Conservation (phyloP, 2,797 vertebrate species). For the Mus minutoides region DNA sequence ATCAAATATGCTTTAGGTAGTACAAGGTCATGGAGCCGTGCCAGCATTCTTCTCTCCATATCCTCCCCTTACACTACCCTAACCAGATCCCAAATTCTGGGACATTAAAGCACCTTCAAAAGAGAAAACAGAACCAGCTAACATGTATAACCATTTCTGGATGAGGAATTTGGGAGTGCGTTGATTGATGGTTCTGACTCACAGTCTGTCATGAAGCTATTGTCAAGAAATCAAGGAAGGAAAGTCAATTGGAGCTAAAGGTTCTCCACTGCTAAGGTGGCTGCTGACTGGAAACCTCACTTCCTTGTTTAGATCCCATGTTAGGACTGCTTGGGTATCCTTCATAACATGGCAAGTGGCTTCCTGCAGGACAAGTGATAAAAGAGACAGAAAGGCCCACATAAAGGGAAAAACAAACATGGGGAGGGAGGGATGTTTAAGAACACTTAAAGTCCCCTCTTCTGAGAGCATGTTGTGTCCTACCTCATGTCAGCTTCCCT, state of each 20-base stretch:
- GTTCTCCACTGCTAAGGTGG: not conserved
- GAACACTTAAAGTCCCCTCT: not conserved
- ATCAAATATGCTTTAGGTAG: not conserved
- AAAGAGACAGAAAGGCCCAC: not conserved
- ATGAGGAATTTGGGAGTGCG: constrained; percentile 1
- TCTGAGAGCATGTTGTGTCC: not conserved
- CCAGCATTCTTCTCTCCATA: not conserved
- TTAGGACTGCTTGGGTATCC: not conserved
- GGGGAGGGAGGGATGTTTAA: not conserved
- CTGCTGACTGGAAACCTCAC: not conserved
- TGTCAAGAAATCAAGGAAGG: not conserved
- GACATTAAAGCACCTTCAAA: not conserved
- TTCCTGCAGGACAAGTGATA: not conserved
- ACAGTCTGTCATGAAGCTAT: not conserved
- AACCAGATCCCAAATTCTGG: not conserved
- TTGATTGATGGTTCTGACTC: not conserved
- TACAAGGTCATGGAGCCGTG: not conserved
- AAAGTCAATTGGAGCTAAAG: not conserved
- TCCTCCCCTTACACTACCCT: not conserved
- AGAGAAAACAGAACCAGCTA: not conserved
- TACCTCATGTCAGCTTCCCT: not conserved
- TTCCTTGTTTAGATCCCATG: not conserved
- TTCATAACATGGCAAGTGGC: not conserved
- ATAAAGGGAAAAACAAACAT: not conserved
- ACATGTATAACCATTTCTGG: not conserved